Base-by-base conservation (phyloP, 2,797 vertebrate genomes). In the Enteromius paludinosus region DNA sequence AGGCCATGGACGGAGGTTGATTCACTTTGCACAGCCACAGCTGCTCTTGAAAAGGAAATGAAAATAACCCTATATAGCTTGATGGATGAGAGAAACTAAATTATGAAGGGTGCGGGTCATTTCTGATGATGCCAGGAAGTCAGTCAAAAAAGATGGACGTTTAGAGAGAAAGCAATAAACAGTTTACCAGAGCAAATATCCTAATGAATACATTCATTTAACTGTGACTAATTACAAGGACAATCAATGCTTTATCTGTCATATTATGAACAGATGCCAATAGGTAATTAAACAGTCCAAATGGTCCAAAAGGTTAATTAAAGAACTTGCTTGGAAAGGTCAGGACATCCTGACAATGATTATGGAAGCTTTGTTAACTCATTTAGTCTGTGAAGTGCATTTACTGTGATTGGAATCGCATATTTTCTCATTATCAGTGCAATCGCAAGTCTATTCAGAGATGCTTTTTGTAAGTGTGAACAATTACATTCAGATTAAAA, bases 231-330 rank as follows among this genome's bases (percentile, higher is more conserved):
- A 85, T 84, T 82, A 80, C 38, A 78, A 62, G 18, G 54, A 56
- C 76, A 79, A 69, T 85, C 56, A 41, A 85, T 78, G 74, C 30
- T 78, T 81, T 54, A 68, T 69, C 70, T 79, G 76, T 70, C 43
- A 83, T 73, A 35, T 73, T 56, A 66, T 23, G 15, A 83, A 61
- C 6, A 38, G 49, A 61, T 69, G 68, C 41, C 33, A 72, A 80
- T 81, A 64, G 52, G 49, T 79, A 68, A 84, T 83, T 84, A 82
- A 78, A 78, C 47, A 75, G 66, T 73, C 33, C 38, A 52, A 78
- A 73, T n/a, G 45, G 71, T 68, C 75, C 49, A 68, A 84, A 79
- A 83, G 79, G 76, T 80, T 82, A 83, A 86, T 84, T 84, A 84
- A 82, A 71, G 70, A 70, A 61, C 77, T 85, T 72, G 73, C 43